These are phyloP conservation scores for Bergia puertoricense DNA, from an alignment of 92 coral and sea anemone species.

Conservation along the genomic window DNA sequence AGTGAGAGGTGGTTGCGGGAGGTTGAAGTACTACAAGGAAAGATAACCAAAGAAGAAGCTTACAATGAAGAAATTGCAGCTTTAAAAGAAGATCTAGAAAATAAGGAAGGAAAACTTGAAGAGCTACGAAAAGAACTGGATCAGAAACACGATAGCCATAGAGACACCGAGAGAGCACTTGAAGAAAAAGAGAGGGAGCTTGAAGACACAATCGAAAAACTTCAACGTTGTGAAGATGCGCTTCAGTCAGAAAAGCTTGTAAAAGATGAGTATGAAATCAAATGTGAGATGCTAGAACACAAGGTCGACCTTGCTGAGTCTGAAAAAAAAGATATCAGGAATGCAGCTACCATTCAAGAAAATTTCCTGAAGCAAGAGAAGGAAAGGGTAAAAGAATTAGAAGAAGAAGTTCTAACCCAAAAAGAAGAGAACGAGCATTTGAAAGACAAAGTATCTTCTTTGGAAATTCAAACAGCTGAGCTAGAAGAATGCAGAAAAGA, in stretches of 20 bases:
- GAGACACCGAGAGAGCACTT: slow-evolving; percentile 3
- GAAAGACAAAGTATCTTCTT: not conserved
- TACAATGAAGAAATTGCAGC: slow-evolving; percentile 47
- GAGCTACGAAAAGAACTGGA: slow-evolving; percentile 33
- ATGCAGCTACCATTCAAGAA: slow-evolving; percentile 53
- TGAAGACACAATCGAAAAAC: slow-evolving; percentile 41
- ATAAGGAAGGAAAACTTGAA: slow-evolving; percentile 54
- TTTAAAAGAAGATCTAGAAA: slow-evolving; percentile 52
- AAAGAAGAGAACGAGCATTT: slow-evolving; percentile 63
- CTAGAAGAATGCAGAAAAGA: slow-evolving; percentile 55
- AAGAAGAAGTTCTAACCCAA: slow-evolving; percentile 44
- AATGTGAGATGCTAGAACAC: slow-evolving; percentile 74
- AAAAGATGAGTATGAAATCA: slow-evolving; percentile 67
- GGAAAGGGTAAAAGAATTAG: slow-evolving; percentile 48
- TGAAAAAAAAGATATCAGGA: slow-evolving; percentile 56
- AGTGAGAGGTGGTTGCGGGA: slow-evolving; percentile 14
- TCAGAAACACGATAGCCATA: not conserved
- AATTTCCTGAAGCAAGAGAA: slow-evolving; percentile 57
- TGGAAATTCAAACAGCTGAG: slow-evolving; percentile 50
- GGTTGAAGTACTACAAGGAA: slow-evolving; percentile 46
- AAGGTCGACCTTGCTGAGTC: slow-evolving; percentile 62
- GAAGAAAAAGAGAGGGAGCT: slow-evolving; percentile 22
- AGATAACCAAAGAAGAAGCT: slow-evolving; percentile 42
- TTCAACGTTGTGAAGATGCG: slow-evolving; percentile 59
- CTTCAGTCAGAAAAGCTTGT: slow-evolving; percentile 72